phyloP scores from a whole-genome alignment of 2,888 invertebrate species.

The Diogma glabrata region DNA sequence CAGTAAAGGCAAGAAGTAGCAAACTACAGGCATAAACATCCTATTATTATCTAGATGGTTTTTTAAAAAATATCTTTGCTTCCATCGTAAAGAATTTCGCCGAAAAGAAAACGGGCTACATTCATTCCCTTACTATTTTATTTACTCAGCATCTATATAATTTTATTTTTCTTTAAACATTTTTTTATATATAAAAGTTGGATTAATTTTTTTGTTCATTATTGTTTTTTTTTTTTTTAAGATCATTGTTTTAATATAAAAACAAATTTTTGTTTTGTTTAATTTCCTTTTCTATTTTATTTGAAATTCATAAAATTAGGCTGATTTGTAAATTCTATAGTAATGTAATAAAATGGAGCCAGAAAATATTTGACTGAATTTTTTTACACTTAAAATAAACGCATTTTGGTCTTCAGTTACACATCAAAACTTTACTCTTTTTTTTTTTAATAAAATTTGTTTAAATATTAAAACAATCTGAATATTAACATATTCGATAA shows the following conservation, averaged over 20 bases:
- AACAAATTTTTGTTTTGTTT: constrained; percentile 26
- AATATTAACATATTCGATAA: no score
- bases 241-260: constrained; percentile 29
- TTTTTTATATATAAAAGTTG: constrained; percentile 9
- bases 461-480: constrained; percentile 2
- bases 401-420: constrained; percentile 8
- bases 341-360: constrained; percentile 12
- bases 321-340: constrained; percentile 12
- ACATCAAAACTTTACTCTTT: constrained; percentile 1
- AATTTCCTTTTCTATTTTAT: constrained; percentile 22
- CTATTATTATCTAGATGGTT: constrained; percentile 17
- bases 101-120: constrained; percentile 53
- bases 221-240: constrained; percentile 23
- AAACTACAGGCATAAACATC: constrained; percentile 31
- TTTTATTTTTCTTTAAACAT: constrained; percentile 9
- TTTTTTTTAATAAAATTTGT: not conserved
- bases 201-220: constrained; percentile 14
- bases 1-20: constrained; percentile 91
- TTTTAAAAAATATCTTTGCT: constrained; percentile 49
- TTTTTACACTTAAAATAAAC: constrained; percentile 11
- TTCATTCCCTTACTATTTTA: constrained; percentile 21
- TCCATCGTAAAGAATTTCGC: constrained; percentile 84
- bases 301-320: constrained; percentile 13
- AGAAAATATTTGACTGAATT: constrained; percentile 11
- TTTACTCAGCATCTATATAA: constrained; percentile 11